A percentile compares a stretch with the other conserved stretches of the same genome.
Conservation (phyloP, 2,113 vertebrate genomes). For the Cololabis saira region DNA sequence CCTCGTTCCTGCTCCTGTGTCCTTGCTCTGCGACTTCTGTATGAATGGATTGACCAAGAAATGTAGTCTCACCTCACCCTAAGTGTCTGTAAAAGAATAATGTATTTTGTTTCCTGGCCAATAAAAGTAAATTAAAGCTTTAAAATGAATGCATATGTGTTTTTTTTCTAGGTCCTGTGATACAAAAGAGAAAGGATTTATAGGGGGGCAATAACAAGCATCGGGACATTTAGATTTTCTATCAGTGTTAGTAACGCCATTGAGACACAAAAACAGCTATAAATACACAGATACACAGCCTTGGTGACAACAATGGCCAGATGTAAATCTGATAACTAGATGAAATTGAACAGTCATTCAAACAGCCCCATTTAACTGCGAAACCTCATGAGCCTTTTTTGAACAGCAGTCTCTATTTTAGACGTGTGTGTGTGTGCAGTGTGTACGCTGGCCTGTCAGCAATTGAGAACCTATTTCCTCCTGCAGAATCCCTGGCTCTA, state of each 20-base stretch:
- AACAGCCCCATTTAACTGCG: conserved; percentile 43
- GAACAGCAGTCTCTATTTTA: conserved; percentile 44
- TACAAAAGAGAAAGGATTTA: background rate
- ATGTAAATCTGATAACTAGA: conserved; percentile 75
- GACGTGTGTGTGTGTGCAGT: conserved; percentile 35
- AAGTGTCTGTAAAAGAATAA: no score
- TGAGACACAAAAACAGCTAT: conserved; percentile 20
- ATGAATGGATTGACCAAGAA: no score
- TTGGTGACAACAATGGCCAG: conserved; percentile 56
- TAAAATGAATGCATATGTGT: no score
- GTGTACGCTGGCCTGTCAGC: conserved; percentile 52
- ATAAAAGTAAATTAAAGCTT: no score
- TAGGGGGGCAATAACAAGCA: background rate
- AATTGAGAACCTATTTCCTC: conserved; percentile 74
- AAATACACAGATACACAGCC: conserved; percentile 29
- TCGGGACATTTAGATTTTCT: conserved; percentile 39
- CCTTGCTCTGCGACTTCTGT: no score
- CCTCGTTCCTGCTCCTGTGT: no score
- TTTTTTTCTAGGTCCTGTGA: background rate
- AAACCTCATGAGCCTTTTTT: conserved; percentile 53
- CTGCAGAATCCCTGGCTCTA: conserved; percentile 71
- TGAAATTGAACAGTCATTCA: conserved; percentile 71
- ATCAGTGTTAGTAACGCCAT: conserved; percentile 35
- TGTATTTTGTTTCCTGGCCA: no score
- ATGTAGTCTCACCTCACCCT: no score